Base-by-base conservation (phyloP, 2,888 invertebrate genomes). In the Pachydiplax longipennis region DNA sequence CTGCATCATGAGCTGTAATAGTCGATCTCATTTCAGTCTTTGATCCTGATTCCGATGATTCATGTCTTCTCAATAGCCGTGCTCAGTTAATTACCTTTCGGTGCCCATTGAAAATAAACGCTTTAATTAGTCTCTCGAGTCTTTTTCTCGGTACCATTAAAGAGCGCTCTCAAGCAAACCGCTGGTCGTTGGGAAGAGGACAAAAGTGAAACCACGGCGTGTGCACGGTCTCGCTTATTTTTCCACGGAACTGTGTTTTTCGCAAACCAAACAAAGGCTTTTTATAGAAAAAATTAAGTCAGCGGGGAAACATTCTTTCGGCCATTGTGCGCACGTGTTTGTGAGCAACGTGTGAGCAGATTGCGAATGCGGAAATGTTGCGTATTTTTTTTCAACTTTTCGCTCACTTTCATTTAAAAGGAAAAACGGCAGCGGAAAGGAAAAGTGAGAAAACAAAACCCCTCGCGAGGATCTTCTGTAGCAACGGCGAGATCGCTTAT, bases 321-420 rank as follows among this genome's bases (percentile, higher is more conserved):
- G 35, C 83, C 35, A 48, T 61, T 58, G 83, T 83, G 83, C 35
- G 58, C 18, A 83, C 35, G 35, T 35, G 83, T 31, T 25, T n/a
- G n/a, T n/a, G n/a, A n/a, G n/a, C 25, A 53, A 83, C 53, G 83
- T 61, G 83, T 35, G 53, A 83, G 53, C 83, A 83, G 58, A 83
- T 83, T 83, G 83, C 83, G 58, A 53, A 83, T 83, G 58, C 58
- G 83, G 83, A 83, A 83, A 44, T 35, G 58, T 83, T 61, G 83
- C 83, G 83, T 35, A 40, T 40, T 15, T 40, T 8, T 58, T 40
- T 12, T 58, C 22, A 22, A 58, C 22, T 22, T 58, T 83, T 61
- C 35, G 83, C 35, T 31, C 58, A 22, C 58, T 35, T 15, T 12
- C 83, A 15, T 61, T 61, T n/a, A 61, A 61, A n/a, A 15, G 61